These are phyloP conservation scores for Heliconius hortense DNA, from an alignment of 2,888 invertebrate genomes.

Conservation along the genomic window DNA sequence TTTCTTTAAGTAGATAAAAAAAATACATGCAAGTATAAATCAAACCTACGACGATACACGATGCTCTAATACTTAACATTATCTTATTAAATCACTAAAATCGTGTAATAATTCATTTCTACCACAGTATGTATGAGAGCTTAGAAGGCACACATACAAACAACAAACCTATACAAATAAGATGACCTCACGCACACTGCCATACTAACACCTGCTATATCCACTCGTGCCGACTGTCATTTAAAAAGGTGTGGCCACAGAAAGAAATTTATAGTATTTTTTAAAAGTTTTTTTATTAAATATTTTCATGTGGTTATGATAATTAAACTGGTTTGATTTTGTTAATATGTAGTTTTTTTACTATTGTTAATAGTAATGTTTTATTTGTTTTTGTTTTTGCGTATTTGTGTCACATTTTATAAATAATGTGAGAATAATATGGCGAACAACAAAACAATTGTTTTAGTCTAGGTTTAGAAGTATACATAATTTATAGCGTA, in stretches of 20 bases:
- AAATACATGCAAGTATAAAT: neutral
- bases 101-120: neutral
- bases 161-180: conserved; percentile 46
- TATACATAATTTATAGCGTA: too few species aligned
- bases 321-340: neutral
- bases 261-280: conserved; percentile 17
- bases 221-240: conserved; percentile 78
- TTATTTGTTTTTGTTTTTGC: neutral
- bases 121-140: conserved; percentile 15
- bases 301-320: neutral
- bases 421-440: too few species aligned
- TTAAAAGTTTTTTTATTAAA: neutral
- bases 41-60: neutral
- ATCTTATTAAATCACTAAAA: neutral
- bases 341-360: neutral
- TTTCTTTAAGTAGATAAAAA: neutral
- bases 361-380: neutral
- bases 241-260: conserved; percentile 51
- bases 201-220: conserved; percentile 66
- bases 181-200: conserved; percentile 75
- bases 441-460: too few species aligned
- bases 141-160: conserved; percentile 48
- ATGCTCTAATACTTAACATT: neutral
- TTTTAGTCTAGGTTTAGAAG: too few species aligned
- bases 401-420: neutral